Base-by-base conservation (phyloP, 1,140 invertebrate genomes). In the Drepana arcuata region DNA sequence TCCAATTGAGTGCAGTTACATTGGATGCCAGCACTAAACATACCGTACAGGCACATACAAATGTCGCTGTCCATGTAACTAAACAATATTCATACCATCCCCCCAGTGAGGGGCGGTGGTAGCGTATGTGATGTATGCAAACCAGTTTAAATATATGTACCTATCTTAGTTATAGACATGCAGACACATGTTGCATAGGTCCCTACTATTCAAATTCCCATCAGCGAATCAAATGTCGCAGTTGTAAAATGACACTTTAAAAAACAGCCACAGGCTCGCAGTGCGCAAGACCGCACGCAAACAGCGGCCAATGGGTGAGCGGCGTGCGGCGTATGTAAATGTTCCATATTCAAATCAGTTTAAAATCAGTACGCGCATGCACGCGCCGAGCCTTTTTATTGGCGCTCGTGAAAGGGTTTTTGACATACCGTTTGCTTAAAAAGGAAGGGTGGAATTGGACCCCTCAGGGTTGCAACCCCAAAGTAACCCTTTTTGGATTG, bases 291-390 rank as follows among this genome's bases (percentile, higher is more conserved):
- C 54, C 41, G 57, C 52, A 60, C 53, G 56, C 56, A 57, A 58
- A 60, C 62, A 48, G 34, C 25, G 41, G 40, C 75, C 75, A 80
- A 80, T 80, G 28, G 52, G 50, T 42, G 33, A 30, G 32, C 46
- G 41, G 39, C 43, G 12, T 35, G 33, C 41, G 29, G 23, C 29
- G 42, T 72, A 77, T 77, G 73, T 72, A 75, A 74, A 80, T 75
- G 41, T 67, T 48, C 48, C 60, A 64, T 72, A 78, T 81, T 78
- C 73, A 81, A 78, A 81, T 78, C 61, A 74, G 57, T 80, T 80
- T 80, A 75, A 80, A 78, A 72, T 72, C 58, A 62, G 47, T 72
- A 39, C 52, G 77, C 75, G 77, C 73, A 78, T 77, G 73, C 73
- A 78, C 77, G 71, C 24, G 47, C 14, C 57, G 48, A 5, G 28